Conservation (phyloP, 2,113 vertebrate genomes). For the Poicephalus gulielmi region DNA sequence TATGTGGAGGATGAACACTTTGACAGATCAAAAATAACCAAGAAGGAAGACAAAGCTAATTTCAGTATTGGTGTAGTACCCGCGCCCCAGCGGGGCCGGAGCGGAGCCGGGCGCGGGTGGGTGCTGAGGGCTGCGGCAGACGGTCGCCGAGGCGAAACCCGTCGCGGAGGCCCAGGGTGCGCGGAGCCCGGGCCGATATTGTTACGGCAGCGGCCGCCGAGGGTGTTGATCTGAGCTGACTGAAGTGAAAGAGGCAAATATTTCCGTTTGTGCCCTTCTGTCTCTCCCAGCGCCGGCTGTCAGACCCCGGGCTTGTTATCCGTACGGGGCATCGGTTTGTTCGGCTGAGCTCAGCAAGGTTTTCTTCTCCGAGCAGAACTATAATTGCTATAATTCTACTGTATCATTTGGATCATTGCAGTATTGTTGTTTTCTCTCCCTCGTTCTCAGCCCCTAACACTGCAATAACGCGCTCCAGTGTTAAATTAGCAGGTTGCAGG, state of each 20-base stretch:
- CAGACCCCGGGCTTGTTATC: conserved; percentile 73
- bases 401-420: conserved; percentile 84
- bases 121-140: background rate
- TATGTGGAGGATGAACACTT: background rate
- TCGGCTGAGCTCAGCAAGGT: conserved; percentile 83
- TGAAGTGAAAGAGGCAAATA: conserved; percentile 69
- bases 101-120: background rate
- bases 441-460: conserved; percentile 76
- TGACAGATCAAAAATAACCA: background rate
- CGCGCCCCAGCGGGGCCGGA: background rate
- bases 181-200: background rate
- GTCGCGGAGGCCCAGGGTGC: background rate
- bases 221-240: conserved; percentile 68
- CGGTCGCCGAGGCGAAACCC: background rate
- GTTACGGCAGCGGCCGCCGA: conserved; percentile 46
- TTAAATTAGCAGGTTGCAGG: conserved; percentile 79
- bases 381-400: conserved; percentile 84
- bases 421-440: conserved; percentile 81
- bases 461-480: conserved; percentile 80
- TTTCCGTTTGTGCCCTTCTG: conserved; percentile 72
- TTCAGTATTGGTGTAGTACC: background rate
- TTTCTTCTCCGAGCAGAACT: conserved; percentile 81
- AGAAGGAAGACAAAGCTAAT: background rate
- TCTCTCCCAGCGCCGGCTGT: conserved; percentile 78
- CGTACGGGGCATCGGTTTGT: conserved; percentile 76